Evolutionary conservation across 2,797 vertebrate genomes (phyloP).

Genomic region (Clarias platycephalus): DNA sequence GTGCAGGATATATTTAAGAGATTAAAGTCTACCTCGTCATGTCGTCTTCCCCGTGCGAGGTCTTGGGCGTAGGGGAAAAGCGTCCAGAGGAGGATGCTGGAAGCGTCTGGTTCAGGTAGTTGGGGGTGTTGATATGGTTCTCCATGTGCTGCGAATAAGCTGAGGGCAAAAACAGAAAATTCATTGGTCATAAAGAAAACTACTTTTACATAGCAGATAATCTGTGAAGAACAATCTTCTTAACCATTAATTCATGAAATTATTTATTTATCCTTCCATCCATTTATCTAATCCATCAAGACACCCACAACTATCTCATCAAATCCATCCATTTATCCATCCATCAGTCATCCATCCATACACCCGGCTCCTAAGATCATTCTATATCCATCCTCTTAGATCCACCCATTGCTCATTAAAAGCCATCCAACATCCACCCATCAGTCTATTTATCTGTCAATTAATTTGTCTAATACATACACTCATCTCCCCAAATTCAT

Average conservation of each 20-base stretch:
- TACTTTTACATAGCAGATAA: not conserved
- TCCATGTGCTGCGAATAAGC: slow-evolving; percentile 88
- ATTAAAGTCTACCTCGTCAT: slow-evolving; percentile 78
- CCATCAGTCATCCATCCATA: too few species aligned
- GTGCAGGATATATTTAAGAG: not conserved
- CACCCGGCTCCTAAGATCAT: too few species aligned
- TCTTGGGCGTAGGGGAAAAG: slow-evolving; percentile 88
- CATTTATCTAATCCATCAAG: too few species aligned
- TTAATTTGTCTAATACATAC: too few species aligned
- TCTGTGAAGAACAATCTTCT: not conserved
- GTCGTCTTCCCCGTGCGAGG: slow-evolving; percentile 85
- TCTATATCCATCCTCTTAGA: not conserved
- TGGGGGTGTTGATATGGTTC: slow-evolving; percentile 87
- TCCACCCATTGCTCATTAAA: not conserved
- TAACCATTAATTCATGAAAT: not conserved
- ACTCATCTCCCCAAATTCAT: not conserved
- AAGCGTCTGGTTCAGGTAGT: slow-evolving; percentile 79
- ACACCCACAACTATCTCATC: too few species aligned
- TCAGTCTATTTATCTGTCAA: too few species aligned
- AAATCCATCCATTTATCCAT: not conserved
- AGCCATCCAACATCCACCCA: not conserved
- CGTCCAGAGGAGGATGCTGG: slow-evolving; percentile 82
- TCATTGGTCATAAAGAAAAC: not conserved
- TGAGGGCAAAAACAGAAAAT: slow-evolving; percentile 57
- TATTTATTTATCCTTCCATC: not conserved